Evolutionary conservation across 2,888 invertebrate species (phyloP).

Genomic region (Cheilosia urbana): DNA sequence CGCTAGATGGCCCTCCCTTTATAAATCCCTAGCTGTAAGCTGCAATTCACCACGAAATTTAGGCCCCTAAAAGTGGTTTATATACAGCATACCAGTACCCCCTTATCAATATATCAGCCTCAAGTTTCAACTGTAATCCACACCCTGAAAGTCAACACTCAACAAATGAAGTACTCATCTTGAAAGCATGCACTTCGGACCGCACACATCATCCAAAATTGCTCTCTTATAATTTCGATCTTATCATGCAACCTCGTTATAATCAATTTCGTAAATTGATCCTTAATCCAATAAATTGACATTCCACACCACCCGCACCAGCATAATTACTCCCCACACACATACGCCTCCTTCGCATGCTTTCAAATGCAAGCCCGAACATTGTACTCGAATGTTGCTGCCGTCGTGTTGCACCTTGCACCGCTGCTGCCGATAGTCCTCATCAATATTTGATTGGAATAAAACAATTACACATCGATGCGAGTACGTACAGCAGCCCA

Average conservation of each 20-base stretch:
- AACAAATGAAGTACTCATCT: background rate
- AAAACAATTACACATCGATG: constrained; percentile 64
- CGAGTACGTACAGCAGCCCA: constrained; percentile 17
- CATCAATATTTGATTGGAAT: constrained; percentile 72
- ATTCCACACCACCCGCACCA: constrained; percentile 9
- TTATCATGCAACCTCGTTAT: constrained; percentile 46
- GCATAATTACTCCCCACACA: constrained; percentile 58
- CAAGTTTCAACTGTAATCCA: no score
- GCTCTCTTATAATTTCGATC: constrained; percentile 32
- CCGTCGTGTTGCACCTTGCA: constrained; percentile 10
- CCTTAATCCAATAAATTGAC: constrained; percentile 36
- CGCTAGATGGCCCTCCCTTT: no score
- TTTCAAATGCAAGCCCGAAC: background rate
- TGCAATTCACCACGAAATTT: no score
- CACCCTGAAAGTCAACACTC: background rate
- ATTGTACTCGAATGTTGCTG: constrained; percentile 4
- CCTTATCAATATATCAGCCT: no score
- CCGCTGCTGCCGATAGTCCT: constrained; percentile 11
- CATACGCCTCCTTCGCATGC: background rate
- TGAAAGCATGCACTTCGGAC: background rate
- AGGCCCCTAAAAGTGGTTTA: no score
- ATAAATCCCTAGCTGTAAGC: no score
- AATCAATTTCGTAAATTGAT: constrained; percentile 72
- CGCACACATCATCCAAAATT: background rate
- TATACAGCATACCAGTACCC: no score